These are phyloP conservation scores for Triplophysa siluroides DNA, from an alignment of 2,113 vertebrate genomes.

Conservation along the genomic window DNA sequence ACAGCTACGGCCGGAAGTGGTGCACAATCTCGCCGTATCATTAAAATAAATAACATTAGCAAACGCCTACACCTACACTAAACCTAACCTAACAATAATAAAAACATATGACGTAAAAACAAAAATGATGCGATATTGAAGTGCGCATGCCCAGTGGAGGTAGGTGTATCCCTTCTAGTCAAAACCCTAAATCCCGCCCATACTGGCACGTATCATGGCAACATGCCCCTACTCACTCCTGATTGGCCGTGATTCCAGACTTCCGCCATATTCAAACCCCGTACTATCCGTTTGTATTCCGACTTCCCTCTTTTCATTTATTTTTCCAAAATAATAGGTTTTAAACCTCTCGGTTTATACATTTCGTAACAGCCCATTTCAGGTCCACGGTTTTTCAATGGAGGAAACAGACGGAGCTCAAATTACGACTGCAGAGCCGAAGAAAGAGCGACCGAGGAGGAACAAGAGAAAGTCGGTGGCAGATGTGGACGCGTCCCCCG, in stretches of 20 bases:
- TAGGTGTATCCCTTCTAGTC: too few relatives aligned
- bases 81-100: too few relatives aligned
- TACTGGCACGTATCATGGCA: constrained; percentile 14
- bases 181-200: constrained; percentile 42
- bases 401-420: constrained; percentile 49
- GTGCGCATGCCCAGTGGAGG: too few relatives aligned
- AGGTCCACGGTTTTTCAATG: constrained; percentile 51
- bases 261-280: constrained; percentile 74
- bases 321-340: background rate
- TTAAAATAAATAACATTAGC: too few relatives aligned
- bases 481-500: constrained; percentile 45
- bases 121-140: too few relatives aligned
- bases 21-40: too few relatives aligned
- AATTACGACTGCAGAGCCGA: background rate
- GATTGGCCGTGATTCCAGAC: constrained; percentile 62
- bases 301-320: constrained; percentile 20
- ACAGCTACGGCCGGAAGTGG: too few relatives aligned
- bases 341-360: background rate
- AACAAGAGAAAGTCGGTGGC: constrained; percentile 57
- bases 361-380: background rate
- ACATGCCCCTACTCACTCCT: constrained; percentile 24
- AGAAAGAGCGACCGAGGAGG: constrained; percentile 44
- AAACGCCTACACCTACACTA: too few relatives aligned
- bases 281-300: constrained; percentile 33
- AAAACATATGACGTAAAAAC: too few relatives aligned